These are phyloP conservation scores for Cetoscarus ocellatus DNA, from an alignment of 2,797 vertebrate species.

Conservation along the genomic window DNA sequence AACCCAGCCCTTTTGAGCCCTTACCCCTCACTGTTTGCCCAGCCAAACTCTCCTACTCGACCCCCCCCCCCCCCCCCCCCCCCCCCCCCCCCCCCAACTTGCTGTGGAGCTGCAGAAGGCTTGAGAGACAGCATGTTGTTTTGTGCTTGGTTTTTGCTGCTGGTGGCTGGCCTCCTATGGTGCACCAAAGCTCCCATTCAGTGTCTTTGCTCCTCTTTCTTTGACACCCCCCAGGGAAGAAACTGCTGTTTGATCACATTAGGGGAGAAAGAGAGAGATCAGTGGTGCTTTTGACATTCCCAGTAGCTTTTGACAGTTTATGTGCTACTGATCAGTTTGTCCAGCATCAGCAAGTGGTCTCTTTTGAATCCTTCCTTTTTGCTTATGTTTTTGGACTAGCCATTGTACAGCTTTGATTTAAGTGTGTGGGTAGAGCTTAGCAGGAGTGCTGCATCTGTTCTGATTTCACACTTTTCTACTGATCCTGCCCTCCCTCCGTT, in stretches of 20 bases:
- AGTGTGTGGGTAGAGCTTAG: constrained; percentile 65
- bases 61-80: constrained; percentile 52
- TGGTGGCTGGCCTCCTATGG: constrained; percentile 77
- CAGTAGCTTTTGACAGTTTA: constrained; percentile 74
- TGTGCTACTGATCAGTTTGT: constrained; percentile 73
- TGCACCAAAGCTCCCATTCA: constrained; percentile 71
- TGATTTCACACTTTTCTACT: constrained; percentile 61
- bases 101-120: constrained; percentile 62
- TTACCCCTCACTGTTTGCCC: constrained; percentile 81
- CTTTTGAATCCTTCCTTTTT: constrained; percentile 61
- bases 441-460: constrained; percentile 59
- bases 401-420: constrained; percentile 67
- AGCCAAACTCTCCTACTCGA: constrained; percentile 66
- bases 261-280: constrained; percentile 73
- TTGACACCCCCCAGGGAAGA: constrained; percentile 63
- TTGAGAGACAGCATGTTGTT: constrained; percentile 69
- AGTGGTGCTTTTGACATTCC: constrained; percentile 72
- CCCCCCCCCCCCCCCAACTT: constrained; percentile 50
- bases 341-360: constrained; percentile 60
- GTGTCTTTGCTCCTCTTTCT: constrained; percentile 58
- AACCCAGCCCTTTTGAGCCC: constrained; percentile 80
- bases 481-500: constrained; percentile 39
- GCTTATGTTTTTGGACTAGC: constrained; percentile 43
- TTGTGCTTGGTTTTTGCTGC: constrained; percentile 74
- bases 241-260: constrained; percentile 81